A percentile compares a stretch with the other conserved stretches of the same genome.
These are phyloP conservation scores for Chloromyia formosa DNA, from an alignment of 2,888 invertebrate species.

Conservation along the genomic window DNA sequence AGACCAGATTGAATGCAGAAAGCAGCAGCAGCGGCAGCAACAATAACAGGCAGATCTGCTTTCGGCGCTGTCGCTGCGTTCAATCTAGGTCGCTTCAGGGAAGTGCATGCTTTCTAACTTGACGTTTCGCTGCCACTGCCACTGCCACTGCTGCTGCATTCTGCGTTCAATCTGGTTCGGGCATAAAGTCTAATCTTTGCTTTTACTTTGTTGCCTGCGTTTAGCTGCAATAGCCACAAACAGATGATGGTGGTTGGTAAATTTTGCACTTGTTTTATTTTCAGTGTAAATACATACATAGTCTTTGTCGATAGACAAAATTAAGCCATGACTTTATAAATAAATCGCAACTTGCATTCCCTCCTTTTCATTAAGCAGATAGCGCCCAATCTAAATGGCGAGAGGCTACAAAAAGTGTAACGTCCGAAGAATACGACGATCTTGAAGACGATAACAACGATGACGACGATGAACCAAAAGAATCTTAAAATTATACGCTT, in stretches of 20 bases:
- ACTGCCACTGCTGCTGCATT: no score
- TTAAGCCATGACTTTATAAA: background rate
- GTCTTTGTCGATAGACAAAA: no score
- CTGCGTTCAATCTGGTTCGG: no score
- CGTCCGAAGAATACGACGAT: constrained; percentile 34
- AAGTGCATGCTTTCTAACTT: no score
- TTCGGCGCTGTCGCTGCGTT: no score
- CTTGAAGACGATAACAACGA: constrained; percentile 26
- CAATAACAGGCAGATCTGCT: no score
- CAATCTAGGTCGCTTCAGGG: no score
- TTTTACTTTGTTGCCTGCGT: background rate
- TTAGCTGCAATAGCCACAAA: background rate
- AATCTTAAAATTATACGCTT: constrained; percentile 6
- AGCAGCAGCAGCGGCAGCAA: no score
- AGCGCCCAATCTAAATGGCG: background rate
- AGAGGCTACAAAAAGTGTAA: constrained; percentile 28
- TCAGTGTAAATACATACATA: no score
- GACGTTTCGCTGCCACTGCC: no score
- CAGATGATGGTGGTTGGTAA: background rate
- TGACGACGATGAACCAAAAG: constrained; percentile 7
- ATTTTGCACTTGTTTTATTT: background rate
- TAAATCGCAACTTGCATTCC: background rate
- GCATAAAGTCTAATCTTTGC: no score
- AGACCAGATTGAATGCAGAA: no score
- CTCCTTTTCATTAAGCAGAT: background rate